phyloP scores from a whole-genome alignment of 30 jellyfish, hydroid and myxozoan species.

The Pseudorhiza aurosa region DNA sequence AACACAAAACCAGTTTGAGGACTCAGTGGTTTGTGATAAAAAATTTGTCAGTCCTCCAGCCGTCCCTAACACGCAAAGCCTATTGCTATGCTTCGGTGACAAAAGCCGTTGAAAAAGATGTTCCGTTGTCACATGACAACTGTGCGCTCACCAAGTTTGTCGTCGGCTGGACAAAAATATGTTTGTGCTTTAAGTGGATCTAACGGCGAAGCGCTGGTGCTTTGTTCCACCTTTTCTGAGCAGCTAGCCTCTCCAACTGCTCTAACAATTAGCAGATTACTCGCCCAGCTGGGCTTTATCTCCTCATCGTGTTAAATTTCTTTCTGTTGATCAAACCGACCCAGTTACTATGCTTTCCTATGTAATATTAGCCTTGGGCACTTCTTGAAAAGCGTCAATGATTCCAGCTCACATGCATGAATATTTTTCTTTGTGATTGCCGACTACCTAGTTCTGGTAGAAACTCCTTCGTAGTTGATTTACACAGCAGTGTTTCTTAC shows the following conservation, averaged over 20 bases:
- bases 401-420: background rate
- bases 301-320: constrained; percentile 64
- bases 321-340: constrained; percentile 70
- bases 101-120: background rate
- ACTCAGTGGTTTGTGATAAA: no score
- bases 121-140: constrained; percentile 23
- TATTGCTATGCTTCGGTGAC: constrained; percentile 21
- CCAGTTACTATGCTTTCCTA: constrained; percentile 44
- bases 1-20: no score
- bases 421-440: background rate
- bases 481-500: no score
- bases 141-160: background rate
- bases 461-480: no score
- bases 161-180: constrained; percentile 38
- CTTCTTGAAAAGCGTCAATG: constrained; percentile 3
- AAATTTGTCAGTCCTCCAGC: constrained; percentile 20
- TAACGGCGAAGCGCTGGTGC: constrained; percentile 26
- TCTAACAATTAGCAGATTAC: constrained; percentile 53
- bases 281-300: constrained; percentile 63
- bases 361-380: constrained; percentile 41
- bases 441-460: no score
- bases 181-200: constrained; percentile 54
- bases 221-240: constrained; percentile 36
- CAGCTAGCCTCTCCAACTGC: constrained; percentile 58
- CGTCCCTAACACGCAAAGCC: constrained; percentile 7